These are phyloP conservation scores for Bufo bufo DNA, from an alignment of 2,113 vertebrate species.

Conservation along the genomic window DNA sequence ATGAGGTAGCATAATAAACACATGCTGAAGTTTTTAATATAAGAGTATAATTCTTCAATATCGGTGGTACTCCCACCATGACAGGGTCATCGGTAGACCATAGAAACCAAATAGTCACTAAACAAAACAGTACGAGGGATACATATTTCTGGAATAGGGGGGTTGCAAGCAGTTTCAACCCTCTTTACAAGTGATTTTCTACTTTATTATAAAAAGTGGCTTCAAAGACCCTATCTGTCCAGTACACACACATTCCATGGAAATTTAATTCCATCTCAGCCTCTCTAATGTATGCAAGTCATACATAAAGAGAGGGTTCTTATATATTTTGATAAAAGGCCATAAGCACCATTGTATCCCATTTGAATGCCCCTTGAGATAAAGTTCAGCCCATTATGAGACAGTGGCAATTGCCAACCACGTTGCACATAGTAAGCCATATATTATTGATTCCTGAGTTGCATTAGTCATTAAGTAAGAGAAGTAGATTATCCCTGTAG, in stretches of 20 bases:
- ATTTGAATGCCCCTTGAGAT: neutral
- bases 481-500: neutral
- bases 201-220: neutral
- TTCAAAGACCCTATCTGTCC: neutral
- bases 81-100: too few species aligned
- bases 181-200: too few species aligned
- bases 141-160: too few species aligned
- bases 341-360: conserved; percentile 5
- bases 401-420: neutral
- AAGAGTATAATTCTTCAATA: too few species aligned
- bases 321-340: conserved; percentile 24
- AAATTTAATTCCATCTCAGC: neutral
- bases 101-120: too few species aligned
- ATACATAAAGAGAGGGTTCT: neutral
- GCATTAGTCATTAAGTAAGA: conserved; percentile 7
- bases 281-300: neutral
- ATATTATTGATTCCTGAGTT: conserved; percentile 9
- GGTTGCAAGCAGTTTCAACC: too few species aligned
- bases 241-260: neutral
- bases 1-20: too few species aligned
- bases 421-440: conserved; percentile 5
- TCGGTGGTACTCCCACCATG: too few species aligned
- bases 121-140: too few species aligned
- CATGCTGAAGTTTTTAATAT: too few species aligned
- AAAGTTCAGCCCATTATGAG: neutral